Conservation (phyloP, 2,797 vertebrate genomes). For the Luscinia luscinia region DNA sequence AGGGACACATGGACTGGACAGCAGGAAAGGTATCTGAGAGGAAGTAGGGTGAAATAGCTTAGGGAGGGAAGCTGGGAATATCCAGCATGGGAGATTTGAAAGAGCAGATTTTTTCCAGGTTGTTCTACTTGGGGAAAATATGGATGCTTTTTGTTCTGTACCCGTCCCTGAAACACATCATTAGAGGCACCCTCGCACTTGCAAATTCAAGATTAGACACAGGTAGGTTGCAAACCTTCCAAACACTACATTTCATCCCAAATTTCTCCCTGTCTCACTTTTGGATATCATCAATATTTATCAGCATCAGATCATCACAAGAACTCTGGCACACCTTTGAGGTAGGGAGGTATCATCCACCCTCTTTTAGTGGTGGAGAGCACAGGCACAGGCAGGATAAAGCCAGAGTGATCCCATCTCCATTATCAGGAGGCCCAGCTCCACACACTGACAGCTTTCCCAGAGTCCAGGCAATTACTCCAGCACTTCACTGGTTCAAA, state of each 20-base stretch:
- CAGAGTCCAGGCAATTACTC: neutral
- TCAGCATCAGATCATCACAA: neutral
- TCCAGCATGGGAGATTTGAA: neutral
- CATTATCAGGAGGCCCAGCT: neutral
- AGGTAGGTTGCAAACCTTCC: neutral
- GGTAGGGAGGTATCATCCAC: neutral
- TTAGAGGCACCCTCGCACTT: neutral
- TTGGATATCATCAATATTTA: accelerated
- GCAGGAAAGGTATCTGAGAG: neutral
- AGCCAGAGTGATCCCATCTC: neutral
- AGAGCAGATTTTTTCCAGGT: neutral
- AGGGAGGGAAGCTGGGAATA: neutral
- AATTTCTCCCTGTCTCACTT: neutral
- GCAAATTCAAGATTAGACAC: neutral
- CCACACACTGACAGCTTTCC: neutral
- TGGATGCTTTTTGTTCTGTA: neutral
- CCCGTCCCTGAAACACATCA: accelerated
- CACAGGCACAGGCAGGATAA: slow-evolving; percentile 23
- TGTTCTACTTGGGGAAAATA: neutral
- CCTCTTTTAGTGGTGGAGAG: neutral
- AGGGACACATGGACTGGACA: neutral
- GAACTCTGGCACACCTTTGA: neutral
- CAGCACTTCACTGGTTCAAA: neutral
- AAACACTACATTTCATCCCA: neutral
- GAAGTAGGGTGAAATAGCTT: neutral